These are phyloP conservation scores for Eumacrocentrus americanus DNA, from an alignment of 2,888 invertebrate genomes.

Conservation along the genomic window DNA sequence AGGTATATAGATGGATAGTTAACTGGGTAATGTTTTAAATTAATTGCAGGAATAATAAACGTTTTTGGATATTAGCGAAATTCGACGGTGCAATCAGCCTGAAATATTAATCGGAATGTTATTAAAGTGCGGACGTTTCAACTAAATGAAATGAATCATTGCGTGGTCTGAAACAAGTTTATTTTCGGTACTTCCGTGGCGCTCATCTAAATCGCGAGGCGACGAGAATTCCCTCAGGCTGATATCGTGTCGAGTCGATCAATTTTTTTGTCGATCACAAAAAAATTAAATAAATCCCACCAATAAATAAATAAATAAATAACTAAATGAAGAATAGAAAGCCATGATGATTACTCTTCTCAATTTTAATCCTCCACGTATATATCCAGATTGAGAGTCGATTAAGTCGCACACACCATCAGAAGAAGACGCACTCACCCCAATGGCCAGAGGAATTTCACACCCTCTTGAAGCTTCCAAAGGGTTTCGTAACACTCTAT, in stretches of 20 bases:
- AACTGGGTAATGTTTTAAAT: too few relatives aligned
- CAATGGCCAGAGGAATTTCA: not conserved
- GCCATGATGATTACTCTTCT: too few relatives aligned
- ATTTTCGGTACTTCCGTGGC: constrained; percentile 25
- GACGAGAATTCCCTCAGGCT: not conserved
- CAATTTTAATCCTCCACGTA: too few relatives aligned
- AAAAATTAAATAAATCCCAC: not conserved
- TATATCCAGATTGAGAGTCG: not conserved
- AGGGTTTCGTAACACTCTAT: not conserved
- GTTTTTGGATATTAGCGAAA: too few relatives aligned
- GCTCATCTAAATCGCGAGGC: not conserved
- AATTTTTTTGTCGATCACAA: too few relatives aligned
- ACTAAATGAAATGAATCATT: constrained; percentile 24
- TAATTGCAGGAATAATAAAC: too few relatives aligned
- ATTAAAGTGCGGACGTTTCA: constrained; percentile 8
- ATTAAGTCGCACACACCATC: not conserved
- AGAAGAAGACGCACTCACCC: constrained; percentile 6
- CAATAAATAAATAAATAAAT: not conserved
- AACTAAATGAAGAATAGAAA: too few relatives aligned
- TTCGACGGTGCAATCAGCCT: too few relatives aligned
- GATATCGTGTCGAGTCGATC: not conserved
- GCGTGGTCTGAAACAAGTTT: constrained; percentile 20
- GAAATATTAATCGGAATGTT: constrained; percentile 6
- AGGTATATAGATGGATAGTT: too few relatives aligned
- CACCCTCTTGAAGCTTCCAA: not conserved